Percentiles rank a stretch among this genome's conserved stretches.
These are phyloP conservation scores for Solea solea DNA, from an alignment of 2,113 vertebrate species.

Conservation along the genomic window DNA sequence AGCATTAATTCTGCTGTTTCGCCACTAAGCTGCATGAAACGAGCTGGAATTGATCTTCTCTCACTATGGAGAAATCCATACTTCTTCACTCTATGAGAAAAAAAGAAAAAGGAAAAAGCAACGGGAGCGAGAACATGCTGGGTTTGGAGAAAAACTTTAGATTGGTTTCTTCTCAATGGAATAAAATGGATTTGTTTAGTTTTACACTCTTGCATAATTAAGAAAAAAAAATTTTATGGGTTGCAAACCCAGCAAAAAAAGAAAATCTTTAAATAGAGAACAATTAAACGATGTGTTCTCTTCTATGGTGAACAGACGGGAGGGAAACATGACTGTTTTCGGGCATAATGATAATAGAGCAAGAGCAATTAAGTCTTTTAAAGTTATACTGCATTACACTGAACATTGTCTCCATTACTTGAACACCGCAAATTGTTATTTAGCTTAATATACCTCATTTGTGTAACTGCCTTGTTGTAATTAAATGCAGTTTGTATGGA, in stretches of 20 bases:
- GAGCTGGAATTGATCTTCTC: conserved; percentile 12
- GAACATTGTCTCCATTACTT: background rate
- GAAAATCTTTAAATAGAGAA: background rate
- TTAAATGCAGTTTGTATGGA: background rate
- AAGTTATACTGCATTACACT: background rate
- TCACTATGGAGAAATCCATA: conserved; percentile 13
- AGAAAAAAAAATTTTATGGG: background rate
- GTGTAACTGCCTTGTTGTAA: background rate
- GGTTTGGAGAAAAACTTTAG: background rate
- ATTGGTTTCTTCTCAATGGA: background rate
- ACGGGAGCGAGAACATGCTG: background rate
- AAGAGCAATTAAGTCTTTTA: background rate
- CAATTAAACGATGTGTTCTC: background rate
- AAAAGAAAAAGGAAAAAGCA: background rate
- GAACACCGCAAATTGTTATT: background rate
- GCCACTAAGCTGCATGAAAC: background rate
- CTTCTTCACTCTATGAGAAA: background rate
- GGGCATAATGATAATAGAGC: background rate
- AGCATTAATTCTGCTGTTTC: background rate
- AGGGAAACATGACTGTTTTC: background rate
- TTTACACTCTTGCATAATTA: background rate
- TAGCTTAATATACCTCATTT: background rate
- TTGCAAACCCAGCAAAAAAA: background rate
- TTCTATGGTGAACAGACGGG: background rate
- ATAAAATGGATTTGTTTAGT: background rate